Conservation (phyloP, 2,113 vertebrate species). For the Psilopogon haemacephalus region DNA sequence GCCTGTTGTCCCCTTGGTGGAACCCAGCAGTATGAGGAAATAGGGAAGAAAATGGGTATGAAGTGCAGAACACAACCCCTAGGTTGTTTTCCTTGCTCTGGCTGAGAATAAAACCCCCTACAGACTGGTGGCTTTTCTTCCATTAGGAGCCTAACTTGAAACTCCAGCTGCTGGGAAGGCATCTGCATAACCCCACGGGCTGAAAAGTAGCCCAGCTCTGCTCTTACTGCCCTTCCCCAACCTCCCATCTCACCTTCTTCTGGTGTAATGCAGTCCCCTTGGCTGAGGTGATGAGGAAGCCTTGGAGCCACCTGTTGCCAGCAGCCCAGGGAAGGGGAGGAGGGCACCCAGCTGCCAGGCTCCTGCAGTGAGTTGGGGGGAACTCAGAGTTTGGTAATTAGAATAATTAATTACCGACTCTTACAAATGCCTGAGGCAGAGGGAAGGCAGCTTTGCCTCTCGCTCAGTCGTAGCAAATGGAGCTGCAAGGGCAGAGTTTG, state of each 20-base stretch:
- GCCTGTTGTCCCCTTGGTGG: background rate
- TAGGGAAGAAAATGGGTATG: background rate
- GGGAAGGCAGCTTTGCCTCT: accelerated
- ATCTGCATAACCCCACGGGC: background rate
- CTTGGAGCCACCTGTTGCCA: background rate
- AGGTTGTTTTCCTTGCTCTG: background rate
- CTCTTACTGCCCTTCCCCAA: background rate
- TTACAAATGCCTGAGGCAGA: background rate
- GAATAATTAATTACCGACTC: background rate
- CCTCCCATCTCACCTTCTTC: background rate
- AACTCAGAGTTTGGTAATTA: background rate
- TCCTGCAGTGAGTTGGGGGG: background rate
- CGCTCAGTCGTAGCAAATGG: accelerated
- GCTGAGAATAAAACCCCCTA: background rate
- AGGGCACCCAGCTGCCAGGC: accelerated
- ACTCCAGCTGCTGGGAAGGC: background rate
- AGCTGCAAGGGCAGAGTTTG: accelerated
- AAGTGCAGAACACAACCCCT: background rate
- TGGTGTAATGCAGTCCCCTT: background rate
- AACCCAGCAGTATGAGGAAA: background rate
- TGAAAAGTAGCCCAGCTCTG: background rate
- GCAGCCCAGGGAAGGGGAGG: background rate
- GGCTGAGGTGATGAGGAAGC: background rate
- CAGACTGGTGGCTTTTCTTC: background rate
- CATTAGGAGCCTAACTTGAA: background rate